Evolutionary conservation across 2,113 vertebrate species (phyloP).

Genomic region (Gambusia holbrooki): DNA sequence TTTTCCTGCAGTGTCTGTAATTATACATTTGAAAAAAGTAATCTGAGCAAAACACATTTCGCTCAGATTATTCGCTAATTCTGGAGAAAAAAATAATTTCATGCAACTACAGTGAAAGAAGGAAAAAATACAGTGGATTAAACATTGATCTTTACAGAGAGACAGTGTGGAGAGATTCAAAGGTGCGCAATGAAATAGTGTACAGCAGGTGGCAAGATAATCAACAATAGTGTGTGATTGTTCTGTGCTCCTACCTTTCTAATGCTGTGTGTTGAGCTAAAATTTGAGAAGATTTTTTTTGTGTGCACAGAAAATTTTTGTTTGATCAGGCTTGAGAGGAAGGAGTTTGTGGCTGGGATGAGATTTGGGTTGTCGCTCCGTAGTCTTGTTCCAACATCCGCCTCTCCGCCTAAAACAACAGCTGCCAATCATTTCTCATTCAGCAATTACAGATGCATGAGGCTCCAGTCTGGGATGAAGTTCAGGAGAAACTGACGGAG

Average conservation of each 20-base stretch:
- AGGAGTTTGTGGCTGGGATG: slow-evolving; percentile 44
- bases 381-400: slow-evolving; percentile 59
- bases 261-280: slow-evolving; percentile 46
- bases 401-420: slow-evolving; percentile 75
- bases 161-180: not conserved
- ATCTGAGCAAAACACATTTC: too few relatives aligned
- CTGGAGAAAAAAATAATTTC: too few relatives aligned
- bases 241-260: slow-evolving; percentile 72
- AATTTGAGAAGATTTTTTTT: slow-evolving; percentile 54
- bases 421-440: slow-evolving; percentile 59
- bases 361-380: slow-evolving; percentile 67
- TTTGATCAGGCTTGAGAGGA: slow-evolving; percentile 62
- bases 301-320: slow-evolving; percentile 29
- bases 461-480: slow-evolving; percentile 37
- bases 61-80: too few relatives aligned
- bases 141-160: not conserved
- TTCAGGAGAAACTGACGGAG: slow-evolving; percentile 2
- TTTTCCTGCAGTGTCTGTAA: too few relatives aligned
- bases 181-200: slow-evolving; percentile 1
- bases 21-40: too few relatives aligned
- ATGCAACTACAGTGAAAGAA: too few relatives aligned
- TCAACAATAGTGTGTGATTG: slow-evolving; percentile 39
- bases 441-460: slow-evolving; percentile 6
- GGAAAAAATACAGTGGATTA: not conserved
- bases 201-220: slow-evolving; percentile 22